Conservation (phyloP, 2,797 vertebrate genomes). For the Muscicapa comitata region DNA sequence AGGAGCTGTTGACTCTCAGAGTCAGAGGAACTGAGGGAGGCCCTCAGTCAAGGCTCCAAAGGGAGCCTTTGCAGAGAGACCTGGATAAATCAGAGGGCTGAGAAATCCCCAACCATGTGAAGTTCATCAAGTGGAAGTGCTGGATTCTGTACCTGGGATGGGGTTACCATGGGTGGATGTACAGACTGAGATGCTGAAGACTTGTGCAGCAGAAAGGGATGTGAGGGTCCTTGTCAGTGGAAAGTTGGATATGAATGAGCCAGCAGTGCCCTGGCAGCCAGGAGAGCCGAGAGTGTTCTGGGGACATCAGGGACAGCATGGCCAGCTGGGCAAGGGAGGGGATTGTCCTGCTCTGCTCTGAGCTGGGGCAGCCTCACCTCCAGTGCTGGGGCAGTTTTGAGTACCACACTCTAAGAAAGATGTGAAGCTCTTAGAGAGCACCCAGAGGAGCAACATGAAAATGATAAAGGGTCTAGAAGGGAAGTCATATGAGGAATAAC, state of each 20-base stretch:
- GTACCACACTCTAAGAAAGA: background rate
- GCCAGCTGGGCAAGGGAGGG: fast-evolving
- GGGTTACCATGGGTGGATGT: fast-evolving
- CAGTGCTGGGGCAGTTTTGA: fast-evolving
- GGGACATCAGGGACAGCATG: background rate
- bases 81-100: background rate
- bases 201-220: fast-evolving
- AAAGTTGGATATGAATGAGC: fast-evolving
- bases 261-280: background rate
- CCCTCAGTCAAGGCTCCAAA: too few relatives aligned
- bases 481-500: background rate
- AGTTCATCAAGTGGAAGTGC: background rate
- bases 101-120: background rate
- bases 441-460: background rate
- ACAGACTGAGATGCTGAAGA: background rate
- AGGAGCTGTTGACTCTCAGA: background rate
- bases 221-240: fast-evolving
- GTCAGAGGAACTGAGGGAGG: too few relatives aligned
- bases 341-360: background rate
- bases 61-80: background rate
- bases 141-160: background rate
- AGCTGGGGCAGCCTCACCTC: fast-evolving
- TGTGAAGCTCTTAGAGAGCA: background rate
- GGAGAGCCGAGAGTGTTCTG: fast-evolving
- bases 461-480: background rate